Evolutionary conservation across 2,888 invertebrate species (phyloP), one percentile per base, ranked within the genome.

Genomic region (Noctua janthina): DNA sequence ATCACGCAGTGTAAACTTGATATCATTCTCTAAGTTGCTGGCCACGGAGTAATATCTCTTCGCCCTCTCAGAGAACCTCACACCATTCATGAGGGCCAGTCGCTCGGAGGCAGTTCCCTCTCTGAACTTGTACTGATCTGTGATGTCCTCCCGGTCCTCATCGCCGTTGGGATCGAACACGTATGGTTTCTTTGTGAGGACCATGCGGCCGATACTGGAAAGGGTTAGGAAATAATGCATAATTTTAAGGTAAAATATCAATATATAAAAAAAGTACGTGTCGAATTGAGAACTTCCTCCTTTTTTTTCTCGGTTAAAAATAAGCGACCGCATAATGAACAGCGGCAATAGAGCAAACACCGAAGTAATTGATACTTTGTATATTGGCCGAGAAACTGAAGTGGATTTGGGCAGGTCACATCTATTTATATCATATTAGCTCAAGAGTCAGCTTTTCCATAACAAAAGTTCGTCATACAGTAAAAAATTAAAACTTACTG

Each of bases 31-130:
- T 0, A 95, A 92, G n/a, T 94, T 95, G 80, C 97, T 96, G 0
- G 97, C 97, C n/a, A 98, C 93, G 3, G 97, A 95, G 91, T 97
- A 98, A 90, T 98, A 98, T 86, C 97, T 97, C 94, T 98, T 98
- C 2, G 98, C 98, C 75, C 97, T 96, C 90, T 97, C 97, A 0
- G 97, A 97, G 88, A 97, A 97, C 23, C 98, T 95, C 0, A 98
- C 98, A 1, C 98, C 99, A 92, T 98, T 98, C 94, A 98, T 97
- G 51, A 99, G 96, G 2, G 98, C 97, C 83, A 98, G 94, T 15
- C 99, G 95, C 93, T 99, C 98, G 0, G 97, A 98, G 23, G 98
- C 97, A 0, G 98, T 97, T 23, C 98, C 98, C 95, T 98, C 98
- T 76, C 96, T 95, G 73, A 97, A 97, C 94, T 98, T 98, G 95